Percentiles rank a stretch among this genome's conserved stretches.
Evolutionary conservation across 2,113 vertebrate species (phyloP).

Genomic region (rat (Rattus norvegicus)): DNA sequence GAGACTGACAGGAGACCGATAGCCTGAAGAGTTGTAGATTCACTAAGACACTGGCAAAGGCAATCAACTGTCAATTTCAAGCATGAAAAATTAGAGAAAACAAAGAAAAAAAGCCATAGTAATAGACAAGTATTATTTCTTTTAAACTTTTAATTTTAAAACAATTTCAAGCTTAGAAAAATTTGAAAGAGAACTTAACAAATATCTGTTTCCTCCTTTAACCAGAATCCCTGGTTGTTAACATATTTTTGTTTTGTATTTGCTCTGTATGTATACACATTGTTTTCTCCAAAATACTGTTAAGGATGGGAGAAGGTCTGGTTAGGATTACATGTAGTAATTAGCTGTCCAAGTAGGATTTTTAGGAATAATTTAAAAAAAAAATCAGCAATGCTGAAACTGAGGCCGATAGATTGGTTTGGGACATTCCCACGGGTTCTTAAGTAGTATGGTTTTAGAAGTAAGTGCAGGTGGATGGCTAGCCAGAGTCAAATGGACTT

Average conservation of each 20-base stretch:
- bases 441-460: constrained; percentile 40
- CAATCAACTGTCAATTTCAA: background rate
- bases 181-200: background rate
- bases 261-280: background rate
- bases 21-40: background rate
- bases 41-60: background rate
- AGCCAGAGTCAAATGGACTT: background rate
- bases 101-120: background rate
- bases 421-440: background rate
- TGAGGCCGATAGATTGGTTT: constrained; percentile 11
- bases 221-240: constrained; percentile 35
- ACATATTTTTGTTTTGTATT: constrained; percentile 3
- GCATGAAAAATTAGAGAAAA: background rate
- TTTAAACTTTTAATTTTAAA: constrained; percentile 12
- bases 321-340: constrained; percentile 21
- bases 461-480: background rate
- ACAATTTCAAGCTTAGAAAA: constrained; percentile 34
- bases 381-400: background rate
- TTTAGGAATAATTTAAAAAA: constrained; percentile 12
- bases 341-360: constrained; percentile 30
- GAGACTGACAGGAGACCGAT: background rate
- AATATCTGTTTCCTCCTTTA: background rate
- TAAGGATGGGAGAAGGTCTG: constrained; percentile 2
- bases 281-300: background rate
- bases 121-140: background rate